Conservation (phyloP, 2,797 vertebrate species). For the Sebastes iracundus region DNA sequence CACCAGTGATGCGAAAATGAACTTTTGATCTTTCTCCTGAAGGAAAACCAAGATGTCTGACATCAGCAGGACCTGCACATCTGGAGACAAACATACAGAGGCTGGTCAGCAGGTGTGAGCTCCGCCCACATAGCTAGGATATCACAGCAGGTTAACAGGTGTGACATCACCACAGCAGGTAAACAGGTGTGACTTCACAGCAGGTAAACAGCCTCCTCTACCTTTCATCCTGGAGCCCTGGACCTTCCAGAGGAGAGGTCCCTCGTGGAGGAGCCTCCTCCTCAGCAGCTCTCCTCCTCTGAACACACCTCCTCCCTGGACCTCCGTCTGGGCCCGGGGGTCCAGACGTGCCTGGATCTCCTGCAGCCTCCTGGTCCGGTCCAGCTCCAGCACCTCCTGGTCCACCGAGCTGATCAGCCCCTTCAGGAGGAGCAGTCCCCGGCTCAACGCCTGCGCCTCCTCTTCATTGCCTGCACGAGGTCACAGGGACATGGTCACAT, state of each 20-base stretch:
- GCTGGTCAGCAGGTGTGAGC: not conserved
- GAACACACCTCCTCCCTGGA: slow-evolving; percentile 81
- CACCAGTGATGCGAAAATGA: slow-evolving; percentile 90
- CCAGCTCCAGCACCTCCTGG: slow-evolving; percentile 87
- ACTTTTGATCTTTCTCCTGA: slow-evolving; percentile 92
- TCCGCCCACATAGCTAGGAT: not conserved
- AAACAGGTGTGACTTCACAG: not conserved
- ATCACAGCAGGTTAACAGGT: not conserved
- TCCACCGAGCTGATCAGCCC: slow-evolving; percentile 88
- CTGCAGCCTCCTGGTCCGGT: slow-evolving; percentile 87
- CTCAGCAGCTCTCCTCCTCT: slow-evolving; percentile 88
- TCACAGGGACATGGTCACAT: not conserved
- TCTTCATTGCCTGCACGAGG: slow-evolving; percentile 83
- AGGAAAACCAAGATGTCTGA: slow-evolving; percentile 78
- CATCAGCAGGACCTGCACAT: slow-evolving; percentile 91
- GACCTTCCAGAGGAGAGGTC: slow-evolving; percentile 89
- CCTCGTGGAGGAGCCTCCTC: slow-evolving; percentile 89
- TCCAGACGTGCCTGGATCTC: slow-evolving; percentile 90
- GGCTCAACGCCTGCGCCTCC: slow-evolving; percentile 79
- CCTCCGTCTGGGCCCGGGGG: slow-evolving; percentile 81
- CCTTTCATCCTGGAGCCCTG: slow-evolving; percentile 91
- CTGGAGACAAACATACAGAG: slow-evolving; percentile 62
- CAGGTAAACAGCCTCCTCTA: slow-evolving; percentile 35
- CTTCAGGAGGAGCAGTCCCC: slow-evolving; percentile 83
- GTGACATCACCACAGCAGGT: not conserved